Evolutionary conservation across 2,797 vertebrate genomes (phyloP), one percentile per base, ranked within the genome.

Genomic region (Sebastes flavidus): DNA sequence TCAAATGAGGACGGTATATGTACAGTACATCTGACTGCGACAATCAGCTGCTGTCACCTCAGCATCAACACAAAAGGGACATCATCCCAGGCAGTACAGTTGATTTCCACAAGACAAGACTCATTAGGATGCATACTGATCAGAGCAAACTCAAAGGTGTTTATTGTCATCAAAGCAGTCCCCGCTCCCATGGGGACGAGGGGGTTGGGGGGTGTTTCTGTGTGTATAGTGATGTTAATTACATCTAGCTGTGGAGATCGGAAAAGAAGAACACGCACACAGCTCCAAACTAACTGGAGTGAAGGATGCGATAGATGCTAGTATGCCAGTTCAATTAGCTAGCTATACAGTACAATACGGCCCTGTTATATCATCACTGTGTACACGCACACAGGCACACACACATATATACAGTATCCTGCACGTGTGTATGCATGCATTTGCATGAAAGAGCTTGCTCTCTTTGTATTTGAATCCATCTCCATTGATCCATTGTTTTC

Each of bases 81-180:
- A 14, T 55, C 18, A 80, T 55, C 55, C 30, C 27, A 3, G 16
- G 22, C 25, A 46, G 56, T 72, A 74, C 46, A 82, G 34, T 8
- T 72, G 74, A 86, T 78, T 58, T 81, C 58, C 52, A 72, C n/a
- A 83, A 72, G 55, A 83, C 74, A 82, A 77, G 22, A 24, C 30
- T 82, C 46, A 82, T 88, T 79, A 81, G 70, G 75, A 89, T 73
- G 81, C 65, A 71, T 1, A 38, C 24, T 54, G 73, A 90, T 89
- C 75, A 77, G 56, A 78, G 75, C 25, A 34, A 60, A 83, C 91
- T 84, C 65, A 81, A 75, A 86, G 72, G 72, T 67, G 52, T 70
- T 69, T 68, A 72, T 25, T 80, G 65, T 77, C 68, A 84, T 87
- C 75, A 86, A 74, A 77, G 66, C 52, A 25, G 49, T 60, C 58